Conservation (phyloP, 2,797 vertebrate genomes). For the Ambastaia sidthimunki region DNA sequence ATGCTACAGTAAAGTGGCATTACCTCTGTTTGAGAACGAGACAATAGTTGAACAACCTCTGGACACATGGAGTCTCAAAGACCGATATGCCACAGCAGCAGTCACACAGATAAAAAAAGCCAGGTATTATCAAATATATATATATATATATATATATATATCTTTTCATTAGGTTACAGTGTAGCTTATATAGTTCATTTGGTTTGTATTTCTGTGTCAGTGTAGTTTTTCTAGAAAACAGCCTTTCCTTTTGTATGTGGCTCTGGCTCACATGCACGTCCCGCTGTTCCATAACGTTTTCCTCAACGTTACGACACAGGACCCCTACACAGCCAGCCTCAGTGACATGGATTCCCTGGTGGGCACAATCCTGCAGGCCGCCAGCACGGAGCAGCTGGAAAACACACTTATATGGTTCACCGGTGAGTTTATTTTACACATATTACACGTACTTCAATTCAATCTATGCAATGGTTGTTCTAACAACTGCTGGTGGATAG, state of each 20-base stretch:
- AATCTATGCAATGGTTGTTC: background rate
- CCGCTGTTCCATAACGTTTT: slow-evolving; percentile 75
- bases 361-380: slow-evolving; percentile 78
- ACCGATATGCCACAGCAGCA: slow-evolving; percentile 78
- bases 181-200: background rate
- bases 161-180: too few species aligned
- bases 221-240: slow-evolving; percentile 75
- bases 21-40: slow-evolving; percentile 90
- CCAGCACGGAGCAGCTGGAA: slow-evolving; percentile 59
- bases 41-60: slow-evolving; percentile 88
- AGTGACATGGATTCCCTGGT: slow-evolving; percentile 89
- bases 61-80: slow-evolving; percentile 81
- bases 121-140: slow-evolving; percentile 83
- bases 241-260: slow-evolving; percentile 91
- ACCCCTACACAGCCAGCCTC: slow-evolving; percentile 78
- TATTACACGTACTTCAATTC: background rate
- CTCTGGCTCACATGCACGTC: slow-evolving; percentile 93
- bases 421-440: slow-evolving; percentile 70
- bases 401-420: slow-evolving; percentile 93
- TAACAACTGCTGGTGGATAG: background rate
- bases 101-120: slow-evolving; percentile 79
- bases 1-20: slow-evolving; percentile 81
- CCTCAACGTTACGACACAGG: slow-evolving; percentile 23
- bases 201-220: slow-evolving; percentile 6
- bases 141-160: too few species aligned